A percentile compares a stretch with the other conserved stretches of the same genome.
These are phyloP conservation scores for Chamaetylas fuelleborni DNA, from an alignment of 2,113 vertebrate genomes.

Conservation along the genomic window DNA sequence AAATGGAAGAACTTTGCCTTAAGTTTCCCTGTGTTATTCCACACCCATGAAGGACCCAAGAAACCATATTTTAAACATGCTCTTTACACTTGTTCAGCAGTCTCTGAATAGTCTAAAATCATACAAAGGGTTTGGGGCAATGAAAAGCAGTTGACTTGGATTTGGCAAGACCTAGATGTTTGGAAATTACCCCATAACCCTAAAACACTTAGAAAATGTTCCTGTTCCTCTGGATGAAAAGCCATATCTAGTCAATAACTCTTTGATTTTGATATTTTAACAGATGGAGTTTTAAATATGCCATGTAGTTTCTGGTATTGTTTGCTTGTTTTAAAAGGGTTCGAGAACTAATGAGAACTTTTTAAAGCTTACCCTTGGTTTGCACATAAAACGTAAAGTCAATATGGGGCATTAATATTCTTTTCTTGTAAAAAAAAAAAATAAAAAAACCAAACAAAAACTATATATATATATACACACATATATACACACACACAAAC, in stretches of 20 bases:
- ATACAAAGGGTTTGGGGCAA: slow-evolving; percentile 65
- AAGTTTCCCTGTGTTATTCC: slow-evolving; percentile 80
- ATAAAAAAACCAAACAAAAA: slow-evolving; percentile 37
- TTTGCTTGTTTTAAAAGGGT: slow-evolving; percentile 83
- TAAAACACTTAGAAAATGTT: slow-evolving; percentile 81
- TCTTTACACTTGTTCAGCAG: slow-evolving; percentile 63
- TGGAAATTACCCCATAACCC: slow-evolving; percentile 68
- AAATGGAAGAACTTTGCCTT: slow-evolving; percentile 82
- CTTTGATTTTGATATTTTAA: slow-evolving; percentile 87
- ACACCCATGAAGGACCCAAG: slow-evolving; percentile 74
- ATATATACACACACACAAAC: slow-evolving; percentile 46
- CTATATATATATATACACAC: slow-evolving; percentile 25
- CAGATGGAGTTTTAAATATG: slow-evolving; percentile 83
- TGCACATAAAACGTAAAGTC: slow-evolving; percentile 91
- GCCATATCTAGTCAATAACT: slow-evolving; percentile 97
- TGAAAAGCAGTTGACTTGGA: slow-evolving; percentile 49
- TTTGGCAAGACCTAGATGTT: slow-evolving; percentile 63
- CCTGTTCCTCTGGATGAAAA: slow-evolving; percentile 95
- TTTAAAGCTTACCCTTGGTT: slow-evolving; percentile 90
- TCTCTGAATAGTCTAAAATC: slow-evolving; percentile 69
- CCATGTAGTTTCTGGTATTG: slow-evolving; percentile 82
- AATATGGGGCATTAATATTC: slow-evolving; percentile 90
- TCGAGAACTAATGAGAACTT: slow-evolving; percentile 83
- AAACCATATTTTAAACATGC: slow-evolving; percentile 70
- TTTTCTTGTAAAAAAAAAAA: slow-evolving; percentile 81